These are phyloP conservation scores for Tetranychus piercei DNA, from an alignment of 2,888 invertebrate species.

Conservation along the genomic window DNA sequence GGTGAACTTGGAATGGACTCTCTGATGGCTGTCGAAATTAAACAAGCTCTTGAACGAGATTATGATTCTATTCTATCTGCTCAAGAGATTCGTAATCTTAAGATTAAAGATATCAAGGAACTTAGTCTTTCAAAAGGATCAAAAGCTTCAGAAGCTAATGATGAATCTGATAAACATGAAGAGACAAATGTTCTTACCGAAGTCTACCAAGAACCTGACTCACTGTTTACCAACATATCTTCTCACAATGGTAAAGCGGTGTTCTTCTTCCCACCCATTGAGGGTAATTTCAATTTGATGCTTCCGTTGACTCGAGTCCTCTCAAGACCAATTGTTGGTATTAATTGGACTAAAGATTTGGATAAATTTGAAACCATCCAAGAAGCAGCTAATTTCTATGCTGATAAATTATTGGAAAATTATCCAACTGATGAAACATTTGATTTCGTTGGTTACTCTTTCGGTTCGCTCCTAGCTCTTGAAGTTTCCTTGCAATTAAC, in stretches of 20 bases:
- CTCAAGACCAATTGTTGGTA: conserved; percentile 58
- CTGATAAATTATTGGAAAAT: conserved; percentile 9
- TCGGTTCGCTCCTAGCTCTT: conserved; percentile 74
- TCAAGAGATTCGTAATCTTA: conserved; percentile 69
- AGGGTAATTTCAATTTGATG: conserved; percentile 57
- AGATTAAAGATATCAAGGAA: conserved; percentile 51
- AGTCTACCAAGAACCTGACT: conserved; percentile 35
- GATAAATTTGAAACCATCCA: conserved; percentile 8
- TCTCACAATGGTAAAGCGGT: conserved; percentile 29
- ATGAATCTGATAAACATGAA: conserved; percentile 13
- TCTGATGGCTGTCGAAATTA: conserved; percentile 95
- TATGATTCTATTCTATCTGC: conserved; percentile 75
- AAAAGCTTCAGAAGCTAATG: conserved; percentile 15
- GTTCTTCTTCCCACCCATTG: conserved; percentile 59
- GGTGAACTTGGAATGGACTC: conserved; percentile 96
- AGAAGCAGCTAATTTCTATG: conserved; percentile 10
- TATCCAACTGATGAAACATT: conserved; percentile 52
- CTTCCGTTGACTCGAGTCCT: conserved; percentile 51
- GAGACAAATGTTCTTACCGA: not conserved
- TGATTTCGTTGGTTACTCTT: conserved; percentile 79
- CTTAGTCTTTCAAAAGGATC: not conserved
- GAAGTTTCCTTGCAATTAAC: conserved; percentile 79
- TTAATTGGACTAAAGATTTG: conserved; percentile 46
- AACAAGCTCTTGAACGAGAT: conserved; percentile 77
- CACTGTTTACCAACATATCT: conserved; percentile 46